These are phyloP conservation scores for Rhabditoides inermis DNA, from an alignment of 2,888 invertebrate genomes.

Conservation along the genomic window DNA sequence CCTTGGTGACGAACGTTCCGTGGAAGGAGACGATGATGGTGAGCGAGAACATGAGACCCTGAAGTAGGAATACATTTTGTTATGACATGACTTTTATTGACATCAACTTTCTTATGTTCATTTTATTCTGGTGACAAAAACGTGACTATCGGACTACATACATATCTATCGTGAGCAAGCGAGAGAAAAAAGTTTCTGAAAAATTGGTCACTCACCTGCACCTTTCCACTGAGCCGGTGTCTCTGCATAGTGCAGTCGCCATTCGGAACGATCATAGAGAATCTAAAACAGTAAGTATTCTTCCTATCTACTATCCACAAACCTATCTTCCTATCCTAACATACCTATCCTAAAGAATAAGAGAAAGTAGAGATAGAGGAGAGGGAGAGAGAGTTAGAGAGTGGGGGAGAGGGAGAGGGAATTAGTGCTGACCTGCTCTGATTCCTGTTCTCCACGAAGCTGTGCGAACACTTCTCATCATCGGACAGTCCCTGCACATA, in stretches of 20 bases:
- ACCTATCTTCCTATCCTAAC: too few relatives aligned
- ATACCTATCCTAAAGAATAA: too few relatives aligned
- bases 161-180: too few relatives aligned
- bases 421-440: slow-evolving; percentile 36
- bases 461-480: slow-evolving; percentile 38
- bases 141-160: too few relatives aligned
- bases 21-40: slow-evolving; percentile 49
- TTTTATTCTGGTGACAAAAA: too few relatives aligned
- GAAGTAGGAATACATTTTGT: background rate
- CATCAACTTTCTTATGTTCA: too few relatives aligned
- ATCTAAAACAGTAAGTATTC: slow-evolving; percentile 26
- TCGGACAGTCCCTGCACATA: slow-evolving; percentile 46
- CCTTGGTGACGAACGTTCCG: slow-evolving; percentile 43
- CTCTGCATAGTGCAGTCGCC: slow-evolving; percentile 47
- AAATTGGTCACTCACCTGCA: slow-evolving; percentile 21
- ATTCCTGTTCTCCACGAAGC: slow-evolving; percentile 43
- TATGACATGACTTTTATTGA: background rate
- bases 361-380: too few relatives aligned
- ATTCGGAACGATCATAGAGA: slow-evolving; percentile 33
- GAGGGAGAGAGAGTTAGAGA: too few relatives aligned
- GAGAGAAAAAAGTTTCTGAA: background rate
- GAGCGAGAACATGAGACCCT: slow-evolving; percentile 43
- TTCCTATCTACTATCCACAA: too few relatives aligned
- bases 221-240: slow-evolving; percentile 40
- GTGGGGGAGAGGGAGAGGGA: too few relatives aligned